These are phyloP conservation scores for Lordiphosa stackelbergi DNA, from an alignment of 1,140 invertebrate genomes.

Conservation along the genomic window DNA sequence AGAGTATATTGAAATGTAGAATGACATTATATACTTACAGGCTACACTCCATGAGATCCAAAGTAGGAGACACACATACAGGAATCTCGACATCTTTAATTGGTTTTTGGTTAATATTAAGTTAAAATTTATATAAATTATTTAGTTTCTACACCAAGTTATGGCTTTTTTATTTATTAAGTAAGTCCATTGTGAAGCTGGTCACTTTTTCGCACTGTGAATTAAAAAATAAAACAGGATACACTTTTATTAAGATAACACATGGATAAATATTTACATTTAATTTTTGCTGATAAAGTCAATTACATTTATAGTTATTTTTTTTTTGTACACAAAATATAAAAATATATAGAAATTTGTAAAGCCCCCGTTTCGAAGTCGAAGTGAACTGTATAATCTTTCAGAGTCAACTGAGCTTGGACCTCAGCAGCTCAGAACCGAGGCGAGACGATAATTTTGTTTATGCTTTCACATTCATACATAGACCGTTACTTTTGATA, in stretches of 20 bases:
- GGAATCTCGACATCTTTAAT: not conserved
- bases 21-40: conserved; percentile 20
- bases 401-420: conserved; percentile 4
- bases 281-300: no score
- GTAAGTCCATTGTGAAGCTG: no score
- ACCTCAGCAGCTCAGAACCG: not conserved
- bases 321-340: no score
- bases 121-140: conserved; percentile 2
- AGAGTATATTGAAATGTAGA: not conserved
- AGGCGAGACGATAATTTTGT: conserved; percentile 9
- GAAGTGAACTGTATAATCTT: not conserved
- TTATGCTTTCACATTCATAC: conserved; percentile 5
- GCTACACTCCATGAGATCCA: conserved; percentile 24
- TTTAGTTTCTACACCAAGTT: not conserved
- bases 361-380: not conserved
- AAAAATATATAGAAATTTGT: not conserved
- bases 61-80: not conserved
- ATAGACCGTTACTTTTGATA: no score
- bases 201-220: no score
- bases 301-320: no score
- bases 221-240: no score
- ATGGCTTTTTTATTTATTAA: no score
- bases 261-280: no score
- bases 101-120: not conserved
- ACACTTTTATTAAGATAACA: no score